phyloP scores from a whole-genome alignment of 2,113 vertebrate genomes.

The Heterotilapia buettikoferi region DNA sequence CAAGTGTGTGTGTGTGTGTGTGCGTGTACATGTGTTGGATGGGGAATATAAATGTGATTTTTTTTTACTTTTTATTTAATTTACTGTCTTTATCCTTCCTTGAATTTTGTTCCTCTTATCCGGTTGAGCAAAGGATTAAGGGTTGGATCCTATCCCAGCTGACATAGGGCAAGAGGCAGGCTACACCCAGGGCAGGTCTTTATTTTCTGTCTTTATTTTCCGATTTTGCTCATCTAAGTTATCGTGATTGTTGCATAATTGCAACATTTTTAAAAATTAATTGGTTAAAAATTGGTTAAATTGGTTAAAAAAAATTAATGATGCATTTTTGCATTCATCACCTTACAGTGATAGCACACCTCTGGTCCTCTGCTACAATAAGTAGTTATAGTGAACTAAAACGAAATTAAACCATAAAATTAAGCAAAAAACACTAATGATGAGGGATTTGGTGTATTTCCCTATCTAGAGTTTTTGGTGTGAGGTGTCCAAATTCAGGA shows the following conservation, averaged over 20 bases:
- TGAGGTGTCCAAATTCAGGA: rapidly evolving
- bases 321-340: neutral
- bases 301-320: neutral
- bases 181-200: neutral
- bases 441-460: neutral
- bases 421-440: neutral
- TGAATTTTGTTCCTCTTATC: neutral
- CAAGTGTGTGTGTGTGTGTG: neutral
- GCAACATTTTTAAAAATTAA: neutral
- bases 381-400: neutral
- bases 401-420: rapidly evolving
- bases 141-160: neutral
- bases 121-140: neutral
- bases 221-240: rapidly evolving
- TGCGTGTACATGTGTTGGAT: neutral
- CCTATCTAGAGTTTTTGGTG: neutral
- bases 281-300: neutral
- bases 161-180: rapidly evolving
- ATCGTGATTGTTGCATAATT: neutral
- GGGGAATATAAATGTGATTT: neutral
- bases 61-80: neutral
- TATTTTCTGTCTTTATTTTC: neutral
- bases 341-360: neutral
- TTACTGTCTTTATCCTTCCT: neutral
- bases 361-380: neutral